Percentiles rank a stretch among this genome's conserved stretches.
These are phyloP conservation scores for Calidris pugnax DNA, from an alignment of 2,113 vertebrate genomes.

Conservation along the genomic window DNA sequence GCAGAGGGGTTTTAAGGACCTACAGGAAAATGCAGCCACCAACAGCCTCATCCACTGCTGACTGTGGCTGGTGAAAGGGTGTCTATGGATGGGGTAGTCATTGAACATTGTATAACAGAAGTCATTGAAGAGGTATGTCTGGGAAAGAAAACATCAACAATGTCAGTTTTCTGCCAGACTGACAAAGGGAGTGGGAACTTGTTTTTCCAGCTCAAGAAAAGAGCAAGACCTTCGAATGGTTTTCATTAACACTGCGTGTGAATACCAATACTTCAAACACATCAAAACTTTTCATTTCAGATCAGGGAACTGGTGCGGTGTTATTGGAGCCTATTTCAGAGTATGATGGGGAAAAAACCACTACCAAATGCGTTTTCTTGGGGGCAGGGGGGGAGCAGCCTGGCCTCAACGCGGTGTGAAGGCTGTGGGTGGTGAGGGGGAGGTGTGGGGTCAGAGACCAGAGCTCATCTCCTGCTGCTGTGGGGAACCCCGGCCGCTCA, in stretches of 20 bases:
- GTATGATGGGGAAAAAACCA: neutral
- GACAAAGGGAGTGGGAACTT: neutral
- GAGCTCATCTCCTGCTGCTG: neutral
- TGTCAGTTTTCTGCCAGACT: neutral
- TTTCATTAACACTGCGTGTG: neutral
- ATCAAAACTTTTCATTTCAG: neutral
- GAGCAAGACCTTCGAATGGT: neutral
- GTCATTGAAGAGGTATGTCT: neutral
- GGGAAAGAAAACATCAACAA: neutral
- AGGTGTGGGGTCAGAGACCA: neutral
- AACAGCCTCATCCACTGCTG: neutral
- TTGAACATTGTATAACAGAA: neutral
- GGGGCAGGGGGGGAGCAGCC: neutral
- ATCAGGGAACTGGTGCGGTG: neutral
- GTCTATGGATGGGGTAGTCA: neutral
- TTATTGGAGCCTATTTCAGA: neutral
- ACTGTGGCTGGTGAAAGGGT: neutral
- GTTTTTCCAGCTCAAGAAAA: slow-evolving; percentile 7
- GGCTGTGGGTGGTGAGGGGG: neutral
- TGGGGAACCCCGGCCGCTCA: neutral
- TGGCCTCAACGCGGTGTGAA: neutral
- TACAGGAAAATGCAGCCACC: neutral
- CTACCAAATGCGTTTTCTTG: neutral
- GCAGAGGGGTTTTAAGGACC: neutral
- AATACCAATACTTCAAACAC: neutral